phyloP scores from a whole-genome alignment of 2,113 vertebrate species.

The Syrmaticus mikado region DNA sequence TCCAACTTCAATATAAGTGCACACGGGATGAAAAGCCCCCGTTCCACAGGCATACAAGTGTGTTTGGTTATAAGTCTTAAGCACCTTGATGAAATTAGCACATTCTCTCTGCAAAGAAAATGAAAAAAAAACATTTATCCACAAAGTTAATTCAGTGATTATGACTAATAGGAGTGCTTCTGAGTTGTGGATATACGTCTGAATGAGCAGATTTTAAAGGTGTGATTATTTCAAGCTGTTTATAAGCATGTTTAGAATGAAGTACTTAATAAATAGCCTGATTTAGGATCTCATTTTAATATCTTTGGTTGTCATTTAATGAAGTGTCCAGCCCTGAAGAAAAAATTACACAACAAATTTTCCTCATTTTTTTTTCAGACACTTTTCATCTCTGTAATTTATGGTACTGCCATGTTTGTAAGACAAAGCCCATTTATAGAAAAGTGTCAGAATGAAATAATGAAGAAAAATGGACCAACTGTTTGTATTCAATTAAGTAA shows the following conservation, averaged over 20 bases:
- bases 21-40: slow-evolving; percentile 95
- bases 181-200: neutral
- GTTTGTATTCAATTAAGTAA: slow-evolving; percentile 60
- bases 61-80: slow-evolving; percentile 94
- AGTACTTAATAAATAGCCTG: slow-evolving; percentile 32
- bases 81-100: slow-evolving; percentile 95
- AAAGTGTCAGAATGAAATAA: slow-evolving; percentile 68
- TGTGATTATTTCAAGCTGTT: neutral
- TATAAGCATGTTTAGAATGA: slow-evolving; percentile 15
- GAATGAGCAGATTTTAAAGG: slow-evolving; percentile 39
- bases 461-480: slow-evolving; percentile 68
- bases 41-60: slow-evolving; percentile 96
- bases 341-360: neutral
- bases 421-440: slow-evolving; percentile 59
- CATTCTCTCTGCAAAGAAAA: slow-evolving; percentile 91
- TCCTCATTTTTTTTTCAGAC: slow-evolving; percentile 11
- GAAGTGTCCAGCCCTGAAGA: neutral
- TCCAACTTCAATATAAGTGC: slow-evolving; percentile 93
- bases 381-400: slow-evolving; percentile 29
- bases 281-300: slow-evolving; percentile 40
- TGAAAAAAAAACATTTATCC: neutral
- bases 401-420: neutral
- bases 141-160: slow-evolving; percentile 44
- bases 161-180: neutral
- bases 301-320: slow-evolving; percentile 19